These are phyloP conservation scores for Cricetomys ansorgei DNA, from an alignment of 2,113 vertebrate species.

Conservation along the genomic window DNA sequence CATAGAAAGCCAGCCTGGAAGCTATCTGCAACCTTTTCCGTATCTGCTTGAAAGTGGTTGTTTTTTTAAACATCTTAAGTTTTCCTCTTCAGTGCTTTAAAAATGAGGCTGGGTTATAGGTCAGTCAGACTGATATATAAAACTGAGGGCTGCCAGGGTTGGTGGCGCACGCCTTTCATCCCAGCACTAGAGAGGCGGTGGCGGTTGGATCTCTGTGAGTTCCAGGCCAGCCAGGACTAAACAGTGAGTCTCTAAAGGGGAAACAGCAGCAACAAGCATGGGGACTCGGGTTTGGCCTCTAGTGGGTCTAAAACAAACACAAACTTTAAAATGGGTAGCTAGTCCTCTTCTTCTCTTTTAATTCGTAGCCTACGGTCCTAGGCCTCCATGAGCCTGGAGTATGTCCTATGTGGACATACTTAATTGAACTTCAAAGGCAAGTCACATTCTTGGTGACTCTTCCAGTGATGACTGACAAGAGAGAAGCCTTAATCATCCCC, in stretches of 20 bases:
- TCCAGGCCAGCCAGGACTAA: neutral
- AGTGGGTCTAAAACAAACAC: neutral
- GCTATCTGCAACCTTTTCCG: neutral
- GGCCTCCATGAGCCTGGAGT: neutral
- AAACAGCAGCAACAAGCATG: neutral
- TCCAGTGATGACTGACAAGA: neutral
- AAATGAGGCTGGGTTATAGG: neutral
- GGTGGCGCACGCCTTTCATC: neutral
- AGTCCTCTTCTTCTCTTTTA: neutral
- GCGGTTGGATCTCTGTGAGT: neutral
- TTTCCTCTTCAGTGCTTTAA: neutral
- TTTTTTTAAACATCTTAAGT: neutral
- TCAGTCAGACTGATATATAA: neutral
- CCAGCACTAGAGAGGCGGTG: neutral
- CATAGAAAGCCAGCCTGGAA: neutral
- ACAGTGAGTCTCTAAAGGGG: neutral
- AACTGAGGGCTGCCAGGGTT: neutral
- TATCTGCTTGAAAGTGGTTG: neutral
- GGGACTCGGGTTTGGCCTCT: neutral
- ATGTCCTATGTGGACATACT: neutral
- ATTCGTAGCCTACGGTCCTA: neutral
- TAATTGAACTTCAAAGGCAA: neutral
- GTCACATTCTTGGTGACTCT: conserved; percentile 25
- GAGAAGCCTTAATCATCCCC: neutral
- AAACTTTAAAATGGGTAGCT: conserved; percentile 16